Base-by-base conservation (phyloP, 2,888 invertebrate species). In the Arctia plantaginis region DNA sequence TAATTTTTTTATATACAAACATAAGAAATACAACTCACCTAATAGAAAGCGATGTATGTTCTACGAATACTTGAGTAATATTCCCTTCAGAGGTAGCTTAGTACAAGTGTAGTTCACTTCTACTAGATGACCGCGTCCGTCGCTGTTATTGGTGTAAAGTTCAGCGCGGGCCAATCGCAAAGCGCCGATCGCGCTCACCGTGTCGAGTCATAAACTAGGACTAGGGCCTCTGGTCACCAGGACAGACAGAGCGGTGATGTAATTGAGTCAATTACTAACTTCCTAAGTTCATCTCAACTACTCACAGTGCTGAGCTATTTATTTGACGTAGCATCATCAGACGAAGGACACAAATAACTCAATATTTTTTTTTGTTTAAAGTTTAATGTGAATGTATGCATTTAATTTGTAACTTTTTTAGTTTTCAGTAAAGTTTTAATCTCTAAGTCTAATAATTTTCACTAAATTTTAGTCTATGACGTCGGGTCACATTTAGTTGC, bases 221-320 rank as follows among this genome's bases (percentile, higher is more conserved):
- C n/a, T n/a, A n/a, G n/a, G n/a, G n/a, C n/a, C n/a, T n/a, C 55
- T 55, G 55, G n/a, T 66, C 33, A 47, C 35, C 51, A 33, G 47
- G 47, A 27, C 44, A 44, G 51, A 71, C 44, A 66, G 20, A 71
- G 72, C 68, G n/a, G 15, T 72, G 68, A 72, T 62, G 67, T 18
- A 70, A 70, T 62, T 41, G 41, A 70, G 13, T 30, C 41, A 70
- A 70, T 70, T 70, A 70, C 62, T 23, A 20, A 70, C 70, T 62
- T 70, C 70, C 59, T 41, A 62, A 70, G 70, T 70, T 62, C 62
- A 44, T 62, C 41, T 62, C 41, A 62, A 62, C 59, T 62, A 70
- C 70, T 18, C 27, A 44, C 39, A 2, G 30, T 44, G 62, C 30
- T 70, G 41, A 44, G 41, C 35, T 55, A 39, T 39, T 69, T 35